Base-by-base conservation (phyloP, 1,140 invertebrate genomes). In the Cyphomyrmex costatus region DNA sequence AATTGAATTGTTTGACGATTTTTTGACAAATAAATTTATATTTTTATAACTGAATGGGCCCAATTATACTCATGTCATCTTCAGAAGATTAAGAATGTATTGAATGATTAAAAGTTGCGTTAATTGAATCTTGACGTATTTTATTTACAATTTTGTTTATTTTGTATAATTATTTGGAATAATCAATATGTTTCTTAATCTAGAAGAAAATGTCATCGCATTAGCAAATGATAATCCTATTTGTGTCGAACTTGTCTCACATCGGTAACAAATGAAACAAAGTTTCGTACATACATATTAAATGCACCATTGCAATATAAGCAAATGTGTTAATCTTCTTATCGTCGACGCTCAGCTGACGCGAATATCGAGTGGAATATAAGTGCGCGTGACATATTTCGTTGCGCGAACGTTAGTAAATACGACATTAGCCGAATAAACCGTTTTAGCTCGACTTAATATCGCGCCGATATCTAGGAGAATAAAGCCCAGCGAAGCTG, bases 321-420 rank as follows among this genome's bases (percentile, higher is more conserved):
- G 36, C 33, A 53, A 27, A 83, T 82, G 58, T 71, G 85, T 83
- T 86, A 86, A 86, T 86, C 85, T 74, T 83, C 85, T 86, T 86
- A 84, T 30, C 68, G 78, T 63, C 66, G 60, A 61, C 63, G n/a
- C 63, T 86, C 79, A 66, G 73, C 73, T 85, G 60, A 85, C 60
- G 82, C 58, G 16, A 8, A 10, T 78, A 78, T 85, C 82, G 73
- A 85, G 46, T 21, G 60, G 21, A 85, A 85, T 85, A 85, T 77
- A 85, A 85, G 30, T 85, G 46, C 30, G 42, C 46, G n/a, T 36
- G 53, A 83, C 79, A 83, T 73, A 83, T 83, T 83, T 78, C 46
- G 71, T 61, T 65, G 71, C 71, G 73, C 73, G 60, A 53, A 46
- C 30, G 60, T 85, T 78, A 85, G 73, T 30, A 51, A 85, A 85